Evolutionary conservation across 2,797 vertebrate genomes (phyloP).

Genomic region (Orientallactaga sibirica): DNA sequence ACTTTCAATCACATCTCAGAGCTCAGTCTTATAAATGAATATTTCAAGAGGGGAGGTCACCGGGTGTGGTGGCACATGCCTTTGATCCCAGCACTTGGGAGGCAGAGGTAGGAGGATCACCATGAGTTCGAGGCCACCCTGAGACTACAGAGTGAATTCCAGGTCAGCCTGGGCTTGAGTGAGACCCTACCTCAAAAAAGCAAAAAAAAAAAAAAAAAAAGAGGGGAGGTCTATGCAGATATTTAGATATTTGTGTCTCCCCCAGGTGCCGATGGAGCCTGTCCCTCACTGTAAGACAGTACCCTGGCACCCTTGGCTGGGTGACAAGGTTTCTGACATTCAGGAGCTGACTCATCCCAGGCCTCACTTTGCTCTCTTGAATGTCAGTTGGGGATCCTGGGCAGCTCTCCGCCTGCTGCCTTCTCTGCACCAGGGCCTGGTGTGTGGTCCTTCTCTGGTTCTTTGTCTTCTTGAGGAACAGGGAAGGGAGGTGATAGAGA

Average conservation of each 20-base stretch:
- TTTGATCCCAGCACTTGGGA: no score
- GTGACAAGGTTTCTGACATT: background rate
- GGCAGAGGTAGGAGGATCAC: no score
- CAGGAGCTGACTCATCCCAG: accelerated
- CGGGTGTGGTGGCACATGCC: no score
- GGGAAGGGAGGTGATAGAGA: background rate
- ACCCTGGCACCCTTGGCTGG: background rate
- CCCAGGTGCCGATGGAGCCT: background rate
- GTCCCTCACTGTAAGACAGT: background rate
- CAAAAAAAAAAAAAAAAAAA: no score
- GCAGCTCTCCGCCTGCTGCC: background rate
- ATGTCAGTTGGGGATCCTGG: accelerated
- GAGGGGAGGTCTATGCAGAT: background rate
- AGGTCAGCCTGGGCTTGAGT: no score
- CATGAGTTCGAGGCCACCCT: no score
- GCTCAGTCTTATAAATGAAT: background rate
- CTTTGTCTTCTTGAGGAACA: background rate
- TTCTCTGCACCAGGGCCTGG: background rate
- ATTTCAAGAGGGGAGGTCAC: background rate
- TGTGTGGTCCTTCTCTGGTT: background rate
- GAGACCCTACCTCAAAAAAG: no score
- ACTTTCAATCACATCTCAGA: background rate
- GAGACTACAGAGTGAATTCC: no score
- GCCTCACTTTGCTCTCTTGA: background rate
- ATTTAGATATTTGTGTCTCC: background rate